A percentile compares a stretch with the other conserved stretches of the same genome.
Evolutionary conservation across 2,797 vertebrate species (phyloP).

Genomic region (Peromyscus nudipes): DNA sequence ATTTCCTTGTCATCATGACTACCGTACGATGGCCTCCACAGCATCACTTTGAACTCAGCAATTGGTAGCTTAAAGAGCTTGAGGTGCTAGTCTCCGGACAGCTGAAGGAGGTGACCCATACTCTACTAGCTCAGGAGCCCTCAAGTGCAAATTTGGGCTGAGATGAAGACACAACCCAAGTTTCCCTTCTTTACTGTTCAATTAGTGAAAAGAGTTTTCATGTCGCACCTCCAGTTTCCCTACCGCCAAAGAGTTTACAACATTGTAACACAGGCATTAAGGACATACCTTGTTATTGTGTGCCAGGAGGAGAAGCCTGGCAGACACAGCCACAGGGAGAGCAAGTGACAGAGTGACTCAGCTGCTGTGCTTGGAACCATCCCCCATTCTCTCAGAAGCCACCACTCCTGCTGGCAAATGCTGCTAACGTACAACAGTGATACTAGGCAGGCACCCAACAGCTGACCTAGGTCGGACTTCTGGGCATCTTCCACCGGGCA

Average conservation of each 20-base stretch:
- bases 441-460: not conserved
- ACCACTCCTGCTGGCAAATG: accelerated
- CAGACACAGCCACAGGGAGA: not conserved
- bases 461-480: not conserved
- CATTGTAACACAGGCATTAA: not conserved
- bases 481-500: not conserved
- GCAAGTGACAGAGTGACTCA: not conserved
- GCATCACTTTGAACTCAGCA: not conserved
- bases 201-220: not conserved
- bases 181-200: not conserved
- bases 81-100: not conserved
- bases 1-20: not conserved
- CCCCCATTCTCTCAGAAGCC: not conserved
- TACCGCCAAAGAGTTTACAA: not conserved
- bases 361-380: not conserved
- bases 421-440: not conserved
- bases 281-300: not conserved
- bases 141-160: not conserved
- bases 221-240: too few species aligned
- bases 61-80: not conserved
- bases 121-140: not conserved
- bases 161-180: not conserved
- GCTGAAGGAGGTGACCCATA: not conserved
- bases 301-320: not conserved
- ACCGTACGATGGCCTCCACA: not conserved